Evolutionary conservation across 1,140 invertebrate species (phyloP), one percentile per base, ranked within the genome.

Genomic region (Drosophila santomea): DNA sequence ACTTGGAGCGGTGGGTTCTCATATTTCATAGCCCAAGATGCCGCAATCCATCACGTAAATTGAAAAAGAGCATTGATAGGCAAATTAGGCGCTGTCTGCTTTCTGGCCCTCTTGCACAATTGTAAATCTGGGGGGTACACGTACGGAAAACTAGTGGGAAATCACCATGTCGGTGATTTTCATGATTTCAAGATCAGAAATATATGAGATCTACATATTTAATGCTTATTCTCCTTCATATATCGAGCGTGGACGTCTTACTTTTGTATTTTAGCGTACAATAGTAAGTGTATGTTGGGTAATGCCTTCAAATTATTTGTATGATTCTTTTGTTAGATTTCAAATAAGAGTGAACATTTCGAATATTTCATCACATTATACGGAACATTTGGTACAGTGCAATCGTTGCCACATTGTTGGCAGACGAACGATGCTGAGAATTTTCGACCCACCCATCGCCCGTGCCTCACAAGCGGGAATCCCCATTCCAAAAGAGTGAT

Each of bases 31-130:
- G 43, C 38, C 28, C 23, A 41, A 38, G 32, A 66, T 82, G 55
- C 50, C 50, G 75, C 81, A 84, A 84, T 73, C 58, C 59, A 41
- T 59, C 67, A 59, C 58, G 61, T 66, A 63, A 80, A 80, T 85
- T 72, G 80, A 78, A 77, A 76, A 74, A 35, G 15, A 48, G 60
- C 80, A 83, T 78, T 84, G 73, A 85, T 85, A 80, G 78, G 48
- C 59, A 85, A 85, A 85, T 85, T 80, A 74, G 59, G 45, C 47
- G 62, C 28, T 36, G 45, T 14, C 35, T 17, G 51, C 8, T 45
- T 15, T 41, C 48, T 63, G 48, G 15, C 20, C 15, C 50, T 20
- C 50, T 77, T 77, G 35, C 73, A 76, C 73, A 76, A 77, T 52
- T 11, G 35, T 2, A 69, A 17, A 36, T 54, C 44, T n/a, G 45